Conservation (phyloP, 2,888 invertebrate genomes). For the Antitype chi region DNA sequence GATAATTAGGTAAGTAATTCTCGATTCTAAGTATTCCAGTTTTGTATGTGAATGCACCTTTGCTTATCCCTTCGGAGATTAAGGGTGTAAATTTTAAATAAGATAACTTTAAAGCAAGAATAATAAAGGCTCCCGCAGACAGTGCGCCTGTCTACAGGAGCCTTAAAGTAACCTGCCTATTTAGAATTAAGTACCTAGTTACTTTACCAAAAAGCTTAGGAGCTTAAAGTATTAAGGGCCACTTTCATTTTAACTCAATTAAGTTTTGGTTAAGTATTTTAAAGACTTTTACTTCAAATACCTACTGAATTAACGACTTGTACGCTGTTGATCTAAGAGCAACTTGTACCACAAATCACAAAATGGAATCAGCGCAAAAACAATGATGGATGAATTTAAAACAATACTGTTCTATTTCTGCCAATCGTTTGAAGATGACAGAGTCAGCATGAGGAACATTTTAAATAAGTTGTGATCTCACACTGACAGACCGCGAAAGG, state of each 20-base stretch:
- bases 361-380: background rate
- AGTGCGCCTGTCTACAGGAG: too few relatives aligned
- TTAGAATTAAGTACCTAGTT: background rate
- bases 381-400: background rate
- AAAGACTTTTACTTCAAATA: background rate
- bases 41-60: background rate
- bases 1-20: background rate
- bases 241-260: conserved; percentile 10
- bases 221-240: background rate
- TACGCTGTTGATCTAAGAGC: background rate
- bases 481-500: too few relatives aligned
- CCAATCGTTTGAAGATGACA: background rate
- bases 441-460: background rate
- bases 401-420: background rate
- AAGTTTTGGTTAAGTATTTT: background rate
- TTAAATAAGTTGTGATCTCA: too few relatives aligned
- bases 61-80: background rate
- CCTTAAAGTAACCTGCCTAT: background rate
- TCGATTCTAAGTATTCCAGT: background rate
- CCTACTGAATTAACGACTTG: background rate
- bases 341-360: background rate
- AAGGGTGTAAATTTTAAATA: background rate
- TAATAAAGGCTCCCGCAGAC: background rate
- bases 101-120: background rate
- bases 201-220: background rate